Conservation (phyloP, 2,797 vertebrate genomes). For the Nyctalus aviator region DNA sequence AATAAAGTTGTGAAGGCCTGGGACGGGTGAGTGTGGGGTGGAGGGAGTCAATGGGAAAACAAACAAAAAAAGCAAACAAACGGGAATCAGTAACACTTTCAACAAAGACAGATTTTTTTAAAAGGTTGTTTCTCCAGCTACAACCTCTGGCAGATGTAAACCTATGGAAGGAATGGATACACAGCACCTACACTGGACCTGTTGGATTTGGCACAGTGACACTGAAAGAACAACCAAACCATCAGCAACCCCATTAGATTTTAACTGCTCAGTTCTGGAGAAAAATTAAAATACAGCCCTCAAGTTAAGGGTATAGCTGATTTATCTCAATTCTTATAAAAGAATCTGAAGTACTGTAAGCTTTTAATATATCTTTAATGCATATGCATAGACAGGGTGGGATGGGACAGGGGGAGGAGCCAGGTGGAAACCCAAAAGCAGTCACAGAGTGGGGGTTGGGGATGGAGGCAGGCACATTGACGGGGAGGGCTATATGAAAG, state of each 20-base stretch:
- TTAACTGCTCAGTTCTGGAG: background rate
- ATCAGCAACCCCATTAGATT: background rate
- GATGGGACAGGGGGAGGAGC: background rate
- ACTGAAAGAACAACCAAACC: constrained; percentile 35
- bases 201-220: background rate
- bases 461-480: background rate
- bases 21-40: no score
- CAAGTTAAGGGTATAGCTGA: background rate
- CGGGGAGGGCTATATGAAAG: background rate
- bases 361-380: background rate
- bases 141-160: background rate
- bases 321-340: constrained; percentile 10
- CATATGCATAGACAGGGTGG: background rate
- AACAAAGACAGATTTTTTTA: no score
- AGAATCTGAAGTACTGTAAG: background rate
- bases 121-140: no score
- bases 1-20: no score
- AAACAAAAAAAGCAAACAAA: no score
- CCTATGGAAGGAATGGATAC: background rate
- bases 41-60: no score
- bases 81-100: no score
- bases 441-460: background rate
- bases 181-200: background rate
- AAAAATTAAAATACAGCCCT: background rate
- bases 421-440: background rate